Conservation (phyloP, 2,888 invertebrate species). For the Melanostoma mellinum region DNA sequence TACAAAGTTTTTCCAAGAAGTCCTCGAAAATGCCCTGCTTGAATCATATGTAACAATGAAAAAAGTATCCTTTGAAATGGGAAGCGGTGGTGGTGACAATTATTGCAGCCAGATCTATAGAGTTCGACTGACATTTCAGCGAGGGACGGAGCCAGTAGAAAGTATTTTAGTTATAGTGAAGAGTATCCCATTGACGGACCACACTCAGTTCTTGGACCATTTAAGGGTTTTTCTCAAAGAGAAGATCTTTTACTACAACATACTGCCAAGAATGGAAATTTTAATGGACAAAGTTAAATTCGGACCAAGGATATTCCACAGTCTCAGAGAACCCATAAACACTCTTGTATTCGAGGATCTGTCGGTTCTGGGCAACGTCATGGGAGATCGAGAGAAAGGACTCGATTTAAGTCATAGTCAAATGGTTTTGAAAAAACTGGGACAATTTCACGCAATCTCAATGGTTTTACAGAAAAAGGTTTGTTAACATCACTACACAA, state of each 20-base stretch:
- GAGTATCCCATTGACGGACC: constrained; percentile 67
- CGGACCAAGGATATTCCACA: constrained; percentile 67
- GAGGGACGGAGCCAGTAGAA: constrained; percentile 15
- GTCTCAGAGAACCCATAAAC: constrained; percentile 52
- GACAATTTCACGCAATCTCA: constrained; percentile 84
- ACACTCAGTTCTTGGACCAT: constrained; percentile 76
- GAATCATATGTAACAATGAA: constrained; percentile 46
- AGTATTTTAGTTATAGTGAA: constrained; percentile 74
- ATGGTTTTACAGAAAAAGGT: constrained; percentile 83
- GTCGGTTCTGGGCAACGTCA: constrained; percentile 82
- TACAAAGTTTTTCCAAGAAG: constrained; percentile 70
- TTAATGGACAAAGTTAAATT: constrained; percentile 74
- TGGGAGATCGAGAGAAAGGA: constrained; percentile 83
- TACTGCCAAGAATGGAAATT: constrained; percentile 79
- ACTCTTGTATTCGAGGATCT: constrained; percentile 79
- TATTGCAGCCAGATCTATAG: constrained; percentile 75
- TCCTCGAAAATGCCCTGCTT: constrained; percentile 67
- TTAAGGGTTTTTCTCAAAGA: constrained; percentile 80
- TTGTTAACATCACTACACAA: not conserved
- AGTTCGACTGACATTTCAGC: constrained; percentile 55
- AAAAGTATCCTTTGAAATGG: constrained; percentile 66
- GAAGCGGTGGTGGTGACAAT: constrained; percentile 74
- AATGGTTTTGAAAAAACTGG: constrained; percentile 83
- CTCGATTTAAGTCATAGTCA: constrained; percentile 82
- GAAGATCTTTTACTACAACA: constrained; percentile 77